Conservation (phyloP, 2,113 vertebrate genomes). For the human region GRCh38 chr13:41885501-41886000, state of each 20-base stretch:
- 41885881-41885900: not conserved
- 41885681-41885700: not conserved
- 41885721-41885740: not conserved
- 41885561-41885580: rapidly evolving
- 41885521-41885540: not conserved
- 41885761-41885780: not conserved
- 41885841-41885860: not conserved
- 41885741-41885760: not conserved
- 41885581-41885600: not conserved
- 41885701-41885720: not conserved
- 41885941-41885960: constrained; percentile 97
- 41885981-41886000: constrained; percentile 98
- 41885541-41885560: not conserved
- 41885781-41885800: not conserved
- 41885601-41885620: not conserved
- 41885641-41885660: not conserved
- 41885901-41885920: constrained; percentile 85
- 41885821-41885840: not conserved
- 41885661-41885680: not conserved
- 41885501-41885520: not conserved
- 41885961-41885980: constrained; percentile 91
- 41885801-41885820: constrained; percentile 38
- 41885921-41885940: constrained; percentile 90
- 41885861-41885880: constrained; percentile 3
- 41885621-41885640: not conserved